phyloP scores from a whole-genome alignment of 1,140 invertebrate genomes.

The Atta texana region DNA sequence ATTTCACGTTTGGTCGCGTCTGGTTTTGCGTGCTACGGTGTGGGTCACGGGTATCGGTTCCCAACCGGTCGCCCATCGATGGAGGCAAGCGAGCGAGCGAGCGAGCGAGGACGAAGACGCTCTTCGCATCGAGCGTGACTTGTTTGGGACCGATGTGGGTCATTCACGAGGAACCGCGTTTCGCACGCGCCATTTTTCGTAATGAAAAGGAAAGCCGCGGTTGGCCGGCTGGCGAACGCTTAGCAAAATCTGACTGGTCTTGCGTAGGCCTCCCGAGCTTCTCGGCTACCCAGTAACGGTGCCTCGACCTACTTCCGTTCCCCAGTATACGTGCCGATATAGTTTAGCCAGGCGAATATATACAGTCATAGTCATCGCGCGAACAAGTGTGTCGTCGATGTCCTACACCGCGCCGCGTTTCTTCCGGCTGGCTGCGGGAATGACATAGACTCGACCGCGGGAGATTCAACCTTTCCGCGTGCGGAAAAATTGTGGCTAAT shows the following conservation, averaged over 20 bases:
- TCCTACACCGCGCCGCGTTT: slow-evolving; percentile 4
- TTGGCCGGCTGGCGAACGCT: slow-evolving; percentile 56
- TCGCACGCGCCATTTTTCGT: slow-evolving; percentile 86
- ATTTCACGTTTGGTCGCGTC: slow-evolving; percentile 70
- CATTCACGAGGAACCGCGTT: slow-evolving; percentile 76
- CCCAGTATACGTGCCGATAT: slow-evolving; percentile 75
- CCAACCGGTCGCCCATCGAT: slow-evolving; percentile 34
- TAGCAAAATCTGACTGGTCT: slow-evolving; percentile 81
- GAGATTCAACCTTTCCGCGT: neutral
- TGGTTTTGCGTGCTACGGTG: slow-evolving; percentile 60
- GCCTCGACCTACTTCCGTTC: slow-evolving; percentile 83
- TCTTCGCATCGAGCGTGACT: slow-evolving; percentile 48
- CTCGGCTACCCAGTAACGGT: slow-evolving; percentile 81
- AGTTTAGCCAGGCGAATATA: slow-evolving; percentile 65
- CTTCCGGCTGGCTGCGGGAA: slow-evolving; percentile 27
- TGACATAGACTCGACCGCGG: neutral
- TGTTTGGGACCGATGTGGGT: slow-evolving; percentile 69
- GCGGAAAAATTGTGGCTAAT: neutral
- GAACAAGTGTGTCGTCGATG: slow-evolving; percentile 62
- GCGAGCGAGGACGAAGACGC: slow-evolving; percentile 32
- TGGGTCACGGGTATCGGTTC: slow-evolving; percentile 41
- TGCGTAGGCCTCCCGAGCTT: slow-evolving; percentile 76
- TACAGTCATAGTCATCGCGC: slow-evolving; percentile 50
- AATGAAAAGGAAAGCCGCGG: slow-evolving; percentile 86
- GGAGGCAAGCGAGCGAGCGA: slow-evolving; percentile 4